Conservation (phyloP, 2,888 invertebrate species). For the Oscheius sp. region DNA sequence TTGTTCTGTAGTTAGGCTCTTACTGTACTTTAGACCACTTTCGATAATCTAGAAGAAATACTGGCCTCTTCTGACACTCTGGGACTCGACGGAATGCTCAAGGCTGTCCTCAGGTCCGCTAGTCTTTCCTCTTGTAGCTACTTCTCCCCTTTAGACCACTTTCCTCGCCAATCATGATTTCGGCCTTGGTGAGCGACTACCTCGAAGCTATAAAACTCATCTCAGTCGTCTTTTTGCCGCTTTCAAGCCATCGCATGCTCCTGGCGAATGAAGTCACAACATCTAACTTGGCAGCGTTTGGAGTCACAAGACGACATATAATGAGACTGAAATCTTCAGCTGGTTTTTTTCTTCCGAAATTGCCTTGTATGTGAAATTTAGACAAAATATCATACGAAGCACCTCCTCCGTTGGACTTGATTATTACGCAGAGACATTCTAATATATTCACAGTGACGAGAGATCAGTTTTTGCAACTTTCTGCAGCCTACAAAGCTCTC, state of each 20-base stretch:
- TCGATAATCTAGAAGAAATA: conserved; percentile 10
- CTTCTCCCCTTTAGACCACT: conserved; percentile 3
- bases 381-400: conserved; percentile 13
- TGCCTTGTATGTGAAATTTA: not conserved
- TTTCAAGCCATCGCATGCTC: conserved; percentile 26
- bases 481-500: conserved; percentile 18
- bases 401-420: conserved; percentile 14
- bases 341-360: not conserved
- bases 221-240: conserved; percentile 7
- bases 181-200: conserved; percentile 6
- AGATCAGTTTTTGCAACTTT: conserved; percentile 21
- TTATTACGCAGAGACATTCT: conserved; percentile 8
- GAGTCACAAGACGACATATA: conserved; percentile 19
- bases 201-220: conserved; percentile 22
- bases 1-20: not conserved
- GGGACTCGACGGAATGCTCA: not conserved
- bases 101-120: not conserved
- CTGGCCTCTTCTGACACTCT: not conserved
- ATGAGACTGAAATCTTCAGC: not conserved
- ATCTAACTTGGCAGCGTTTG: not conserved
- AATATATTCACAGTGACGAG: not conserved
- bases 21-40: not conserved
- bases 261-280: conserved; percentile 8
- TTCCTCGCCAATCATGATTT: conserved; percentile 2
- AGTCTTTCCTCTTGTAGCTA: not conserved